These are phyloP conservation scores for Bucorvus abyssinicus DNA, from an alignment of 2,797 vertebrate species.

Conservation along the genomic window DNA sequence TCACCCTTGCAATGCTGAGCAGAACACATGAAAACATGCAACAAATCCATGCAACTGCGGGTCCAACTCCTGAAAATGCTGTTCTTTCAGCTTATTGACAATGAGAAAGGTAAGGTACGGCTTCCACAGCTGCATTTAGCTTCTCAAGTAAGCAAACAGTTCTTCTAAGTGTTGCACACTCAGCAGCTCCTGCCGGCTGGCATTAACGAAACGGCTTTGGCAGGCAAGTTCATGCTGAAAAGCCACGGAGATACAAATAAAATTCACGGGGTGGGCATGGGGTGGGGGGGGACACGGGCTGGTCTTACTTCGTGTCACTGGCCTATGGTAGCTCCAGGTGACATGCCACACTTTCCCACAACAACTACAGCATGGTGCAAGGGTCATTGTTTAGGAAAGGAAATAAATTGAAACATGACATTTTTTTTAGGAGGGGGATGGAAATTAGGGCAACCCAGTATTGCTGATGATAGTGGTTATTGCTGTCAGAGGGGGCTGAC, in stretches of 20 bases:
- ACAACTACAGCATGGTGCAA: not conserved
- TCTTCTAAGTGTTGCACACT: not conserved
- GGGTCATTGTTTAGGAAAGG: not conserved
- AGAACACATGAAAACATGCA: not conserved
- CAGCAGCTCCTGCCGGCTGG: slow-evolving; percentile 6
- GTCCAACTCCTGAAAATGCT: not conserved
- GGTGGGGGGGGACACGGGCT: too few relatives aligned
- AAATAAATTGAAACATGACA: not conserved
- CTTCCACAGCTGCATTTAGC: not conserved
- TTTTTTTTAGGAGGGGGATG: not conserved
- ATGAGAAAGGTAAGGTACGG: not conserved
- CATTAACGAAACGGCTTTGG: not conserved
- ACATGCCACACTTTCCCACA: not conserved
- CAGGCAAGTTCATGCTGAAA: not conserved
- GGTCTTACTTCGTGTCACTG: not conserved
- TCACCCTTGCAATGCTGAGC: not conserved
- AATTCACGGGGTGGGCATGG: not conserved
- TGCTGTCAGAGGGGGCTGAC: not conserved
- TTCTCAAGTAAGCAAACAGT: slow-evolving; percentile 41
- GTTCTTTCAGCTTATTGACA: not conserved
- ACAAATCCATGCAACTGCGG: not conserved
- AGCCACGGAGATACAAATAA: not conserved
- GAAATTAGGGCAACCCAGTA: not conserved
- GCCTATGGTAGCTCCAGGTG: not conserved
- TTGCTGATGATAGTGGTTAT: not conserved